Base-by-base conservation (phyloP, 2,888 invertebrate genomes). In the Autographa gamma region DNA sequence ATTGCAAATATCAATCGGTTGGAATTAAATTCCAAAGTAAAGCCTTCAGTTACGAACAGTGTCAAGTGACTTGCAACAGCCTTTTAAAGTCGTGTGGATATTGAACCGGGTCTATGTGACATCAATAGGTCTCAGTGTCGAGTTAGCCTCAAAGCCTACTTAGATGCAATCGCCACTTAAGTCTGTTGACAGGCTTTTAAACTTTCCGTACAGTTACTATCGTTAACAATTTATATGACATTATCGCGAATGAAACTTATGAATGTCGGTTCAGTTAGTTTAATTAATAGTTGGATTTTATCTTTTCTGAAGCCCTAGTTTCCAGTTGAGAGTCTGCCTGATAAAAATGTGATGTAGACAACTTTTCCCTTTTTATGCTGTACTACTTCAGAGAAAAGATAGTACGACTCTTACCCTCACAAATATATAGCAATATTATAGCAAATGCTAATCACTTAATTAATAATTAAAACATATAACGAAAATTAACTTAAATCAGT, bases 161-260 rank as follows among this genome's bases (percentile, higher is more conserved):
- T 56, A 56, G 54, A 56, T 56, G 25, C 54, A 25, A 56, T 56
- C 54, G 11, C 25, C 25, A 56, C 54, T 56, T 56, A 25, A 19
- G 13, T 19, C 13, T 13, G 25, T 56, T 13, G 54, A 25, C 54
- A 25, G 13, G 54, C 54, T 56, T 56, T 56, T 56, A 25, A 56
- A 56, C 54, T 56, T 56, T 56, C 54, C 11, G 13, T 25, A 56
- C 54, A 56, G 13, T 25, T 18, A 19, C 19, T 54, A 54, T 19
- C 19, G 54, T 56, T 56, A 13, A 13, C 25, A 56, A 18, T 54
- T 56, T 56, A 48, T 54, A 7, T 52, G 52, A 52, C 52, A 18
- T 11, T 54, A 54, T 19, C 18, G 19, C 11, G 9, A 11, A 52
- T 9, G 18, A 1, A 19, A 54, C 19, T 18, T 18, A 18, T 19